Evolutionary conservation across 2,113 vertebrate genomes (phyloP).

Genomic region (Dicerorhinus sumatrensis): DNA sequence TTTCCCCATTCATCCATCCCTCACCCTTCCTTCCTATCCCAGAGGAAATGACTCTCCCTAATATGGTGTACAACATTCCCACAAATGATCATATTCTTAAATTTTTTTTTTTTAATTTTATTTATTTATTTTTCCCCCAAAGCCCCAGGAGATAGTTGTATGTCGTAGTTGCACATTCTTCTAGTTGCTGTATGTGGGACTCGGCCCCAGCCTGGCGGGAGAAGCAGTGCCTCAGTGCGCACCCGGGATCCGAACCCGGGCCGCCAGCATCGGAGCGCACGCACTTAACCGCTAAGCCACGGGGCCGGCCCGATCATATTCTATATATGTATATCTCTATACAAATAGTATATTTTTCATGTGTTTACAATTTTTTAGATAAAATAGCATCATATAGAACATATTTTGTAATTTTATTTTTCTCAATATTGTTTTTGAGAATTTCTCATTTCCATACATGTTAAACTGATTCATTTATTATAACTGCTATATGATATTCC

Average conservation of each 20-base stretch:
- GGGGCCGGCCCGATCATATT: too few relatives aligned
- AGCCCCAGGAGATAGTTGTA: too few relatives aligned
- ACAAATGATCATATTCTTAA: neutral
- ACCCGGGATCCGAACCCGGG: too few relatives aligned
- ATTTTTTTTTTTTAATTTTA: too few relatives aligned
- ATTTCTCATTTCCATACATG: neutral
- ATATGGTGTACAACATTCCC: neutral
- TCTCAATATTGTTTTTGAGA: slow-evolving; percentile 15
- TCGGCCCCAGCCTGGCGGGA: too few relatives aligned
- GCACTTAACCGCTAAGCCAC: too few relatives aligned
- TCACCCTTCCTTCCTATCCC: neutral
- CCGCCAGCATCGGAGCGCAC: too few relatives aligned
- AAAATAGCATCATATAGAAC: neutral
- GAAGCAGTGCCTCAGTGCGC: too few relatives aligned
- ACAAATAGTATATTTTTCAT: neutral
- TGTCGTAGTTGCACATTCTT: too few relatives aligned
- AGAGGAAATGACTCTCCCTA: neutral
- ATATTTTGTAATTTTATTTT: slow-evolving; percentile 4
- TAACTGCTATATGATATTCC: neutral
- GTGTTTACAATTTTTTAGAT: neutral
- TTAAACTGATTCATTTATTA: neutral
- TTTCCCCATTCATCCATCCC: neutral
- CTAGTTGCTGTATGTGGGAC: too few relatives aligned
- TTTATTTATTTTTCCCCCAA: too few relatives aligned
- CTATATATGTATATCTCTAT: neutral